These are phyloP conservation scores for Diplazon laetatorius DNA, from an alignment of 2,888 invertebrate species.

Conservation along the genomic window DNA sequence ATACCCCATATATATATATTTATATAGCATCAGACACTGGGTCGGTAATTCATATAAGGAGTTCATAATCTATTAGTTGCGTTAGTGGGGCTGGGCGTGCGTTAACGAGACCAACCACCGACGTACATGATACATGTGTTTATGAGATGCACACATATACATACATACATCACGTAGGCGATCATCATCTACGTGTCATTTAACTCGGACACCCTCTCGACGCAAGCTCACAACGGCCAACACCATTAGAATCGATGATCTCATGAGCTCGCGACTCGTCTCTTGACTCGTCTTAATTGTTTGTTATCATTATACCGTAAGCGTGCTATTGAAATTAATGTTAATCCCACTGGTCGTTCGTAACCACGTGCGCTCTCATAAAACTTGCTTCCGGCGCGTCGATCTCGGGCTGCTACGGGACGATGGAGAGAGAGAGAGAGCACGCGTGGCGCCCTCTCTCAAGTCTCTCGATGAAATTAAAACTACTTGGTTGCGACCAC, in stretches of 20 bases:
- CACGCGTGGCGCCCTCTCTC: too few relatives aligned
- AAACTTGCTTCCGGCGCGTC: conserved; percentile 80
- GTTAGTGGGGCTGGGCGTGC: conserved; percentile 73
- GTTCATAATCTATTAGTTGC: conserved; percentile 81
- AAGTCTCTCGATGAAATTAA: conserved; percentile 78
- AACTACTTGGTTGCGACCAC: conserved; percentile 73
- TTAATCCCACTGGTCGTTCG: conserved; percentile 78
- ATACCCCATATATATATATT: too few relatives aligned
- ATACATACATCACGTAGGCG: conserved; percentile 65
- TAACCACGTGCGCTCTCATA: conserved; percentile 73
- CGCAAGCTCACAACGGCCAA: conserved; percentile 45
- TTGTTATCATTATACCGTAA: conserved; percentile 82
- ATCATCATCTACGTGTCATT: conserved; percentile 81
- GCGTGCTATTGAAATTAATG: conserved; percentile 83
- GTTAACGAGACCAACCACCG: conserved; percentile 80
- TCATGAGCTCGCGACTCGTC: conserved; percentile 77
- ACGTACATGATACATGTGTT: conserved; percentile 1
- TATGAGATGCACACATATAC: background rate
- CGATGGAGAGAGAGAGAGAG: conserved; percentile 62
- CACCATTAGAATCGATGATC: conserved; percentile 80
- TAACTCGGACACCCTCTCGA: conserved; percentile 80
- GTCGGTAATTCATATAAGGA: conserved; percentile 80
- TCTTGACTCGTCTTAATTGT: conserved; percentile 80
- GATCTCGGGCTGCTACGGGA: too few relatives aligned
- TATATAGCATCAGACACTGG: conserved; percentile 66